Conservation (phyloP, 1,140 invertebrate genomes). For the Calephelis nemesis region DNA sequence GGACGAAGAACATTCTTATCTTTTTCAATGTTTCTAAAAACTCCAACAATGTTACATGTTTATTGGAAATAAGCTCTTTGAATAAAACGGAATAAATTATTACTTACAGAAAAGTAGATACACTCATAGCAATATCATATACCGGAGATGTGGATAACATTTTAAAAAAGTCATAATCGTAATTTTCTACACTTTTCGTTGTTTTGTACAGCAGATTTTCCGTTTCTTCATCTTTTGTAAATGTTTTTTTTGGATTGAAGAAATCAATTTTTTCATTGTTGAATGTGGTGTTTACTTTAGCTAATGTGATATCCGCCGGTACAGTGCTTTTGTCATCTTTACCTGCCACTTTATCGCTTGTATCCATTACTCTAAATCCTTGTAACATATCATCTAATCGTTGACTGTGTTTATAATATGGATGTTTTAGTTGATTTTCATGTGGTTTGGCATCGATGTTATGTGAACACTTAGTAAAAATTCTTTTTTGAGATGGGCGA, state of each 20-base stretch:
- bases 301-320: background rate
- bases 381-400: conserved; percentile 50
- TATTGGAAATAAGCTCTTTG: background rate
- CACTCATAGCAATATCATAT: background rate
- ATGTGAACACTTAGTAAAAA: conserved; percentile 53
- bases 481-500: conserved; percentile 34
- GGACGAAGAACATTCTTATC: conserved; percentile 13
- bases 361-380: conserved; percentile 25
- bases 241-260: background rate
- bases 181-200: background rate
- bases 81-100: background rate
- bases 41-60: background rate
- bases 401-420: conserved; percentile 53
- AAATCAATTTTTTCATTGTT: background rate
- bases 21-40: conserved; percentile 18
- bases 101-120: conserved; percentile 28
- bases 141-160: conserved; percentile 24
- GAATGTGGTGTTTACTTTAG: background rate
- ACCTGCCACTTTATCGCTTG: background rate
- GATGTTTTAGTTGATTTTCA: conserved; percentile 53
- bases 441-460: conserved; percentile 41
- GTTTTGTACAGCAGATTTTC: conserved; percentile 4
- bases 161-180: conserved; percentile 22
- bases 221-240: background rate
- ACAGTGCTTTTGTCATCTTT: background rate